These are phyloP conservation scores for Prunella fulvescens DNA, from an alignment of 2,113 vertebrate species.

Conservation along the genomic window DNA sequence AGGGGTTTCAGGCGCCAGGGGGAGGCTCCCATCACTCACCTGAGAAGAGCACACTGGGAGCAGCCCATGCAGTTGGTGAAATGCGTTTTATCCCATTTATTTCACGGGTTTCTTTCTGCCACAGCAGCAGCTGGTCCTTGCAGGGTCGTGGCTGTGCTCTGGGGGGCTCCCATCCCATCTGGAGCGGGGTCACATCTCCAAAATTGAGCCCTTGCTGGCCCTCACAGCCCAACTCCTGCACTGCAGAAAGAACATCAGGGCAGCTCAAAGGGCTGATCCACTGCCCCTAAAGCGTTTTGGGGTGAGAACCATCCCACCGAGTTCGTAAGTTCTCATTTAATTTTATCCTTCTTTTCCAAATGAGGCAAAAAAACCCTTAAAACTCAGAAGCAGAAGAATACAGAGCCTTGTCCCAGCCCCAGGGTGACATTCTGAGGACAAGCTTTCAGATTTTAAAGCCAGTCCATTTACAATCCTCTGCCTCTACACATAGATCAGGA, in stretches of 20 bases:
- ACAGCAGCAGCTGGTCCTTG: not conserved
- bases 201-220: not conserved
- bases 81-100: rapidly evolving
- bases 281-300: not conserved
- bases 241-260: not conserved
- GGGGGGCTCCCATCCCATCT: not conserved
- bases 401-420: not conserved
- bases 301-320: not conserved
- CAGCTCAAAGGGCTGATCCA: not conserved
- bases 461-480: not conserved
- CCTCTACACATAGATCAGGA: rapidly evolving
- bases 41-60: not conserved
- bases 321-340: not conserved
- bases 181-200: not conserved
- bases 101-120: not conserved
- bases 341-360: not conserved
- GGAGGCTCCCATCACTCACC: not conserved
- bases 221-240: not conserved
- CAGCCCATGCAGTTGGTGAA: not conserved
- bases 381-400: not conserved
- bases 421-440: not conserved
- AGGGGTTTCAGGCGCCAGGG: not conserved
- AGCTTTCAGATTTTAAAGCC: not conserved
- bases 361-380: not conserved
- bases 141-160: not conserved